phyloP scores from a whole-genome alignment of 2,797 vertebrate species.

The Pseudochirops corinnae region DNA sequence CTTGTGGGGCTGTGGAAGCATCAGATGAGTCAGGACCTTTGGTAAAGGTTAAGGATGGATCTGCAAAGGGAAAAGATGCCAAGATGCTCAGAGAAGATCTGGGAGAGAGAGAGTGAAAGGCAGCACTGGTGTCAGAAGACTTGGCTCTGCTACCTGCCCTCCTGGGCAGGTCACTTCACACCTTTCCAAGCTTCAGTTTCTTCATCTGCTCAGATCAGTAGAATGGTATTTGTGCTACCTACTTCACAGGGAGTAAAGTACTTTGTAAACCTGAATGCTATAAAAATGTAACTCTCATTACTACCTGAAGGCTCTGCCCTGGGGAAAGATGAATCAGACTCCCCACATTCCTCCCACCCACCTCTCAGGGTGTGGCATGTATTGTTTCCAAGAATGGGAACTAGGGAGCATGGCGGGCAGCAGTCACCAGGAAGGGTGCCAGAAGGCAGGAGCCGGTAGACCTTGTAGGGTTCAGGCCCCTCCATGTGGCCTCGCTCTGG shows the following conservation, averaged over 20 bases:
- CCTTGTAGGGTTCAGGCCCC: slow-evolving; percentile 93
- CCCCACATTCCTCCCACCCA: not conserved
- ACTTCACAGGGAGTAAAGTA: not conserved
- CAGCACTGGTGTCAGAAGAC: not conserved
- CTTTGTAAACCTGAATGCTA: not conserved
- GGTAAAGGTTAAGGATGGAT: not conserved
- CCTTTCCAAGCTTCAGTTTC: not conserved
- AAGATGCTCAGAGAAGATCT: not conserved
- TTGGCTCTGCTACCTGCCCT: not conserved
- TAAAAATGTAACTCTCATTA: not conserved
- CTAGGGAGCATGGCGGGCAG: not conserved
- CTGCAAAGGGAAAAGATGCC: not conserved
- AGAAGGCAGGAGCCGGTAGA: slow-evolving; percentile 91
- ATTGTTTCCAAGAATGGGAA: not conserved
- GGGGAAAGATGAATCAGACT: not conserved
- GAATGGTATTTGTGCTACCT: not conserved
- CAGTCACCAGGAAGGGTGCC: slow-evolving; percentile 79
- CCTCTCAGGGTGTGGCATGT: not conserved
- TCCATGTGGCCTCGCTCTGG: slow-evolving; percentile 89
- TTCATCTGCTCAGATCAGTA: not conserved
- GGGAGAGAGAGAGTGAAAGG: not conserved
- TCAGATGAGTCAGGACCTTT: slow-evolving; percentile 18
- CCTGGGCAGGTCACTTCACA: not conserved
- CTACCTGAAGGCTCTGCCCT: not conserved
- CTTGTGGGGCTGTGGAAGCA: slow-evolving; percentile 71